Evolutionary conservation across 2,888 invertebrate species (phyloP).

Genomic region (Drosophila macrothrix): DNA sequence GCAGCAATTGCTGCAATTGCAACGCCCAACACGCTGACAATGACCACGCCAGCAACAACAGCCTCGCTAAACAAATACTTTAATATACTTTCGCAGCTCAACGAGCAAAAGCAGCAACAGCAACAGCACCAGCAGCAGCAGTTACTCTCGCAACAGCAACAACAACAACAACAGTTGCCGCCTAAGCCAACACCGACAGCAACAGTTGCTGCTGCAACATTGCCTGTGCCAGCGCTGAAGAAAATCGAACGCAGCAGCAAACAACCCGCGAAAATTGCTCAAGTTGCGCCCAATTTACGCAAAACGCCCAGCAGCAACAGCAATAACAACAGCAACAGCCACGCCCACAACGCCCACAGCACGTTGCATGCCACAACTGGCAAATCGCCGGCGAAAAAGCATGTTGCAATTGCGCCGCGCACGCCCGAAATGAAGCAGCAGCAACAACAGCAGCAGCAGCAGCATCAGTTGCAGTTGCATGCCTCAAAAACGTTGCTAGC

Average conservation of each 20-base stretch:
- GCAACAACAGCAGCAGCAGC: constrained; percentile 74
- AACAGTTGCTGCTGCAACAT: constrained; percentile 40
- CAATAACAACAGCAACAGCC: constrained; percentile 59
- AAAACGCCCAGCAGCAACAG: constrained; percentile 81
- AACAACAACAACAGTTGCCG: constrained; percentile 31
- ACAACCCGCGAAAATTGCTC: constrained; percentile 84
- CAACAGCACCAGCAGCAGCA: constrained; percentile 57
- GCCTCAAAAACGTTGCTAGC: constrained; percentile 50
- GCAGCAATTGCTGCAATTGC: constrained; percentile 34
- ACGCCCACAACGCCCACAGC: constrained; percentile 77
- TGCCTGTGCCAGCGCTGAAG: constrained; percentile 83
- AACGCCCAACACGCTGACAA: constrained; percentile 73
- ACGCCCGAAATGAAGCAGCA: constrained; percentile 83
- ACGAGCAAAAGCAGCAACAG: constrained; percentile 75
- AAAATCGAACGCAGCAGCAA: constrained; percentile 85
- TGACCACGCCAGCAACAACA: constrained; percentile 80
- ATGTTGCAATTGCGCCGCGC: constrained; percentile 85
- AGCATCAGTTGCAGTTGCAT: constrained; percentile 58
- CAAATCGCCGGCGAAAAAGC: constrained; percentile 85
- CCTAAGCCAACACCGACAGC: constrained; percentile 43
- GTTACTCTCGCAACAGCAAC: constrained; percentile 21
- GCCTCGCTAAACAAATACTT: constrained; percentile 84
- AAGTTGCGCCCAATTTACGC: constrained; percentile 84
- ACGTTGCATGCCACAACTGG: constrained; percentile 63
- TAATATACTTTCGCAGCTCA: constrained; percentile 82